These are phyloP conservation scores for Drosophila demipolita DNA, from an alignment of 2,888 invertebrate species.

Conservation along the genomic window DNA sequence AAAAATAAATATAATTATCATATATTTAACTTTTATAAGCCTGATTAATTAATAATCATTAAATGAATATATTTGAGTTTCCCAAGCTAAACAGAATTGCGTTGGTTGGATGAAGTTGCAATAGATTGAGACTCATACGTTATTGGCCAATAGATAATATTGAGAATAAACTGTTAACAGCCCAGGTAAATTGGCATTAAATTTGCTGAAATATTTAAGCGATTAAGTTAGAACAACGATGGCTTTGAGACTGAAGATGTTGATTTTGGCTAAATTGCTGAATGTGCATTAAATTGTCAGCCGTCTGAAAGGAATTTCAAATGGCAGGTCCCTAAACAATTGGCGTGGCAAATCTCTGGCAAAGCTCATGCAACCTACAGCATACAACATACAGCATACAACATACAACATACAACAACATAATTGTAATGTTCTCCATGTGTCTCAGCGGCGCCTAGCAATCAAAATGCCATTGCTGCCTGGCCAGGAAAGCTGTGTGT, in stretches of 20 bases:
- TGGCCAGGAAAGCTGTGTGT: slow-evolving; percentile 2
- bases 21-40: neutral
- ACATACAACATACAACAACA: slow-evolving; percentile 13
- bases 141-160: neutral
- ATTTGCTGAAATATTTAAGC: slow-evolving; percentile 5
- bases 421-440: slow-evolving; percentile 49
- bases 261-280: neutral
- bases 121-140: neutral
- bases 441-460: slow-evolving; percentile 61
- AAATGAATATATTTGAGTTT: too few species aligned
- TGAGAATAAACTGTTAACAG: slow-evolving; percentile 22
- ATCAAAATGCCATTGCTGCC: slow-evolving; percentile 59
- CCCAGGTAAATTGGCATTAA: neutral
- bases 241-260: neutral
- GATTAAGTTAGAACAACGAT: slow-evolving; percentile 7
- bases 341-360: slow-evolving; percentile 52
- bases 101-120: neutral
- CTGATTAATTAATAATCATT: neutral
- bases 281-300: slow-evolving; percentile 45
- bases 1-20: neutral
- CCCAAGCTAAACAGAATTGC: neutral
- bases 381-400: neutral
- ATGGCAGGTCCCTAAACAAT: slow-evolving; percentile 57
- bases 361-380: slow-evolving; percentile 25
- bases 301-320: slow-evolving; percentile 36